These are phyloP conservation scores for Labia minor DNA, from an alignment of 2,888 invertebrate species.

Conservation along the genomic window DNA sequence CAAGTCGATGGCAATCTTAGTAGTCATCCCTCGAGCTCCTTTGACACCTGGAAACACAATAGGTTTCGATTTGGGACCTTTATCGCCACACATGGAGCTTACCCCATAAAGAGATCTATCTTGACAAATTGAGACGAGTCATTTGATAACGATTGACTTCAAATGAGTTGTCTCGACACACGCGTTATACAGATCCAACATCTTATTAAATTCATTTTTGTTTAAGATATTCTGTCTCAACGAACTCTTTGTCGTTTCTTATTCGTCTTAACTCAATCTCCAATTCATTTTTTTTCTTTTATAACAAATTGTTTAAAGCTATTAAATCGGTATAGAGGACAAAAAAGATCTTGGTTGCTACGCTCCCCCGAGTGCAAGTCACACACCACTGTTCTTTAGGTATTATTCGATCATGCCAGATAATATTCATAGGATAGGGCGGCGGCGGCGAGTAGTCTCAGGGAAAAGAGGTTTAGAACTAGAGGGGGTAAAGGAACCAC, in stretches of 20 bases:
- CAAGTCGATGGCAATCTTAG: conserved; percentile 1
- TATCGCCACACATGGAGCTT: conserved; percentile 6
- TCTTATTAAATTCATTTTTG: conserved; percentile 2
- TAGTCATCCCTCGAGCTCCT: not conserved
- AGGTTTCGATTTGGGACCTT: conserved; percentile 13
- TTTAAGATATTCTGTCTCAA: not conserved
- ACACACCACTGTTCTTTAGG: not conserved
- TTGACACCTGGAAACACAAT: conserved; percentile 7
- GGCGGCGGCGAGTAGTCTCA: not conserved
- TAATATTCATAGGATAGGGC: conserved; percentile 13
- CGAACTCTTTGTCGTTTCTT: not conserved
- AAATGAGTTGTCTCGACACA: conserved; percentile 13
- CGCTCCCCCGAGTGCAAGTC: conserved; percentile 13
- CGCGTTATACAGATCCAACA: not conserved
- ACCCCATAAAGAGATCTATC: conserved; percentile 13
- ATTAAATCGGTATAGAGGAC: conserved; percentile 13
- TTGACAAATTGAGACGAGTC: conserved; percentile 13
- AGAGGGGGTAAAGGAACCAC: not conserved
- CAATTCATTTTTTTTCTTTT: conserved; percentile 3
- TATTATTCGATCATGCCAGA: conserved; percentile 5
- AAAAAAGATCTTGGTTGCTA: not conserved
- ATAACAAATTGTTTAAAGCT: conserved; percentile 7
- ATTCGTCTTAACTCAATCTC: not conserved
- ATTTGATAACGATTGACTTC: conserved; percentile 7
- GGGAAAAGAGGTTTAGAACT: not conserved